Evolutionary conservation across 2,797 vertebrate species (phyloP).

Genomic region (Cynodonichthys magdalenae): DNA sequence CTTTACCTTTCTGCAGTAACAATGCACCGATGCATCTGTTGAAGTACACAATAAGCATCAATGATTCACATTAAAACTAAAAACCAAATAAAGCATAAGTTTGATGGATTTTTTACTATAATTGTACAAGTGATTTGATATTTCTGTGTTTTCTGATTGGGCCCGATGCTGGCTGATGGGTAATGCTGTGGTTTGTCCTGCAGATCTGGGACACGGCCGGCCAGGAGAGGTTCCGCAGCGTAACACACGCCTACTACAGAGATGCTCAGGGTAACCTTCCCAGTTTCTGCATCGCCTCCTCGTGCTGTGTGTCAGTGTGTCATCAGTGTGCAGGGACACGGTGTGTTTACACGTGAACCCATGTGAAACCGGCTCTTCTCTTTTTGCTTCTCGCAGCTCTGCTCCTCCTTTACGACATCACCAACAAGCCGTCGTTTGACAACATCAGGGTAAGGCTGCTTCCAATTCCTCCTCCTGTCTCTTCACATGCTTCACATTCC

Average conservation of each 20-base stretch:
- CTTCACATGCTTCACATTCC: slow-evolving; percentile 35
- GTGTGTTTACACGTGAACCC: slow-evolving; percentile 14
- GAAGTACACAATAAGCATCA: too few relatives aligned
- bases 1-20: too few relatives aligned
- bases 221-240: slow-evolving; percentile 96
- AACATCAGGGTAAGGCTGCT: slow-evolving; percentile 81
- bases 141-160: too few relatives aligned
- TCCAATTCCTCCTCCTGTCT: slow-evolving; percentile 18
- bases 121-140: too few relatives aligned
- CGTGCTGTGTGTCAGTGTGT: slow-evolving; percentile 10
- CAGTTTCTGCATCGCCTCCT: slow-evolving; percentile 47
- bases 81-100: too few relatives aligned
- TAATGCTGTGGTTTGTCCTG: slow-evolving; percentile 38
- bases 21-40: too few relatives aligned
- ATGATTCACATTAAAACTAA: too few relatives aligned
- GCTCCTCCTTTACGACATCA: slow-evolving; percentile 96
- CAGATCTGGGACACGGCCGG: slow-evolving; percentile 99
- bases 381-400: slow-evolving; percentile 81
- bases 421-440: slow-evolving; percentile 94
- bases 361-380: slow-evolving; percentile 12
- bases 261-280: slow-evolving; percentile 91
- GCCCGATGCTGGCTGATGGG: too few relatives aligned
- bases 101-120: too few relatives aligned
- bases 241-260: slow-evolving; percentile 97
- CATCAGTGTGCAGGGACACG: not conserved